Conservation (phyloP, 1,140 invertebrate species). For the Zeugodacus cucurbitae region DNA sequence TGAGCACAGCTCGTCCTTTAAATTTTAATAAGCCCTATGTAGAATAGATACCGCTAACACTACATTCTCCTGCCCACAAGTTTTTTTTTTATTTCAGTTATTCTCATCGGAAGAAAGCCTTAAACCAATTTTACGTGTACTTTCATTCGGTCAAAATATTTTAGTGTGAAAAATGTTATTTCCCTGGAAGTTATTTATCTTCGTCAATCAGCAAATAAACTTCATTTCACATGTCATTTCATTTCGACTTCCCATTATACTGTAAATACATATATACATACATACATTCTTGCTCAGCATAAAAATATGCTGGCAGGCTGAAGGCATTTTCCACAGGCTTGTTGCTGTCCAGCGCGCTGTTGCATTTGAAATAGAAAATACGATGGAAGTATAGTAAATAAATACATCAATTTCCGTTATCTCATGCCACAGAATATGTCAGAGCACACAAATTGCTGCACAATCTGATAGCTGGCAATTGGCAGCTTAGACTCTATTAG, state of each 20-base stretch:
- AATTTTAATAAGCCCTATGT: too few species aligned
- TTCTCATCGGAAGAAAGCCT: too few species aligned
- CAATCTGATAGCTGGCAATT: neutral
- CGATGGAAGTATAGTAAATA: neutral
- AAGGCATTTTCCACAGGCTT: neutral
- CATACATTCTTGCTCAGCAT: neutral
- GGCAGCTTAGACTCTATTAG: too few species aligned
- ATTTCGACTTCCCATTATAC: neutral
- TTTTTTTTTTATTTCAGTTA: too few species aligned
- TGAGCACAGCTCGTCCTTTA: too few species aligned
- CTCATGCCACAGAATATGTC: neutral
- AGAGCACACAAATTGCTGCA: neutral
- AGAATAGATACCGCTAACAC: too few species aligned
- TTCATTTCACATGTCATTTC: neutral
- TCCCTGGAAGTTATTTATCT: neutral
- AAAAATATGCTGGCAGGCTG: neutral
- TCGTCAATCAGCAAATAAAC: neutral
- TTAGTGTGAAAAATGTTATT: neutral
- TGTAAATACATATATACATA: neutral
- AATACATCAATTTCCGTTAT: neutral
- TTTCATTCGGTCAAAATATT: too few species aligned
- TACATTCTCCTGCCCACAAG: too few species aligned
- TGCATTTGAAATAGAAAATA: neutral
- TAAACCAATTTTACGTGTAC: too few species aligned
- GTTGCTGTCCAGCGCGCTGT: neutral